Percentiles rank a stretch among this genome's conserved stretches.
Evolutionary conservation across 2,797 vertebrate genomes (phyloP).

Genomic region (Myiothlypis chrysogaster): DNA sequence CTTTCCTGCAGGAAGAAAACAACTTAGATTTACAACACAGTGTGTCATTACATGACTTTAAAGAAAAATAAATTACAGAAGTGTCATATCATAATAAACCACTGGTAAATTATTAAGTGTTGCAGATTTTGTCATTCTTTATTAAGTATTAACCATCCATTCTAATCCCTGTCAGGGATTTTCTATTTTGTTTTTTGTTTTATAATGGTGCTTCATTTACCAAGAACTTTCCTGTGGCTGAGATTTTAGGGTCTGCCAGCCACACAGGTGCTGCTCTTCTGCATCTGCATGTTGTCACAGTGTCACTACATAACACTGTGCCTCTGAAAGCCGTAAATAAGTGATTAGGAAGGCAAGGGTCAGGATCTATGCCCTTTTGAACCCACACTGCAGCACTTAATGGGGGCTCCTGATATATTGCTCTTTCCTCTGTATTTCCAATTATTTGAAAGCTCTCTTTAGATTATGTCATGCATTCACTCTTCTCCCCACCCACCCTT

Average conservation of each 20-base stretch:
- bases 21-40: neutral
- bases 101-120: conserved; percentile 10
- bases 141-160: neutral
- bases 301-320: neutral
- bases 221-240: neutral
- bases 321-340: neutral
- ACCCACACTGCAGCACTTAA: neutral
- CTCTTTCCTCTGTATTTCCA: neutral
- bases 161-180: neutral
- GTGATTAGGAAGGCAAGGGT: neutral
- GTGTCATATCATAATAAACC: conserved; percentile 11
- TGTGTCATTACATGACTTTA: neutral
- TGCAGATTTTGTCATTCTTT: conserved; percentile 1
- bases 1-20: neutral
- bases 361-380: neutral
- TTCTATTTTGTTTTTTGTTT: neutral
- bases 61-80: conserved; percentile 32
- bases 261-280: neutral
- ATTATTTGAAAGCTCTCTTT: neutral
- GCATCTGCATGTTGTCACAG: neutral
- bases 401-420: neutral
- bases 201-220: neutral
- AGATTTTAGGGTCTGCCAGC: neutral
- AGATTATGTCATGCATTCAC: neutral
- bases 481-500: neutral